Evolutionary conservation across 2,113 vertebrate species (phyloP), one percentile per base, ranked within the genome.

Genomic region (Scopus umbretta): DNA sequence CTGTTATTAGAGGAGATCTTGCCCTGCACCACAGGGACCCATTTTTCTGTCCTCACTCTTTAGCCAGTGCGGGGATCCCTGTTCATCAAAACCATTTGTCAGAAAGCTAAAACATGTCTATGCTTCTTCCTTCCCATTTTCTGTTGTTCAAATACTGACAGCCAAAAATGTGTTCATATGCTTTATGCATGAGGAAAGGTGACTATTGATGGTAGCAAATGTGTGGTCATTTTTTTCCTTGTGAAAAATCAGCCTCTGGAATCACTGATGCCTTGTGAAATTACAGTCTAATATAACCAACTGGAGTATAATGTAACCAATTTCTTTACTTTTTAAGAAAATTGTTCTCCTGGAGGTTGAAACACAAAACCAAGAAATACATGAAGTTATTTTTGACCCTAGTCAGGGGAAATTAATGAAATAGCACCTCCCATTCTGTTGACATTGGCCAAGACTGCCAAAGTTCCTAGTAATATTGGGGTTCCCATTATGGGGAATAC

Each of bases 41-140:
- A 97, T 98, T 98, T 97, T 97, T 98, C 98, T 97, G 95, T 98
- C 98, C 96, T 98, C 98, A 95, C 98, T 86, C 93, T 76, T 90
- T 59, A 90, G 87, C 67, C 82, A 62, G 87, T 16, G 68, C 65
- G 42, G 70, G 38, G 34, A 92, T 97, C 94, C 92, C 92, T 83
- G 86, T 95, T 92, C 92, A 83, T 94, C 95, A 97, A 70, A 82
- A 66, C 76, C 40, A 15, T 80, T 85, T 84, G 97, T 89, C 95
- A 95, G 92, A 88, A 91, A 10, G 80, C 63, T 91, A 83, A 91
- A 98, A 87, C 43, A 21, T 47, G 80, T 83, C 95, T 87, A 42
- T 52, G 56, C 85, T 71, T 55, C 92, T 96, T 96, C 87, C 62
- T 96, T 91, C 80, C 92, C 80, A 16, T 45, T 27, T 25, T 43